Conservation (phyloP, 2,888 invertebrate species). For the Agapostemon virescens region DNA sequence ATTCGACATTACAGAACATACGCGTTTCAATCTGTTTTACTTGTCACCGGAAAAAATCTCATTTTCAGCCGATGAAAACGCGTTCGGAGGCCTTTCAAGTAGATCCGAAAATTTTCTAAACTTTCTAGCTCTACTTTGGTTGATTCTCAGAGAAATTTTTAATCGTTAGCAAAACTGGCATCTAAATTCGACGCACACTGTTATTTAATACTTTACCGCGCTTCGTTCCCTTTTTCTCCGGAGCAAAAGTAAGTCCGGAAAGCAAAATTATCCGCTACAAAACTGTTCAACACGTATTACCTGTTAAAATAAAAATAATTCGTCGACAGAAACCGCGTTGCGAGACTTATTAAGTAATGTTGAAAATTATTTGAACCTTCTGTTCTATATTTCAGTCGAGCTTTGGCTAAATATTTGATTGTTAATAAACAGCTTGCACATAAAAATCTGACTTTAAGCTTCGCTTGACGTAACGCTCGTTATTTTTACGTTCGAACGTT, state of each 20-base stretch:
- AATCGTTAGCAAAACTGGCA: too few species aligned
- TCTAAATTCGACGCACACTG: constrained; percentile 41
- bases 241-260: background rate
- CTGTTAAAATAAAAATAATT: background rate
- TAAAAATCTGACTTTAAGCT: background rate
- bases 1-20: background rate
- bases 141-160: too few species aligned
- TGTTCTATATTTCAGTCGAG: background rate
- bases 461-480: background rate
- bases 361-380: background rate
- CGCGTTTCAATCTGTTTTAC: background rate
- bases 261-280: background rate
- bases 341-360: background rate
- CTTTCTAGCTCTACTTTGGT: too few species aligned
- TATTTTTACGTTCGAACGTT: background rate
- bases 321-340: background rate
- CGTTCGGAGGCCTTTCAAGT: background rate
- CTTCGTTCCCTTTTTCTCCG: constrained; percentile 35
- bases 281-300: too few species aligned
- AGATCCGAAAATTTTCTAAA: background rate
- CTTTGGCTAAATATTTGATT: background rate
- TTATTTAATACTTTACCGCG: constrained; percentile 33
- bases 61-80: background rate
- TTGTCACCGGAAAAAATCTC: background rate
- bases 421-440: background rate